Base-by-base conservation (phyloP, 2,888 invertebrate species). In the Yponomeuta malinellus region DNA sequence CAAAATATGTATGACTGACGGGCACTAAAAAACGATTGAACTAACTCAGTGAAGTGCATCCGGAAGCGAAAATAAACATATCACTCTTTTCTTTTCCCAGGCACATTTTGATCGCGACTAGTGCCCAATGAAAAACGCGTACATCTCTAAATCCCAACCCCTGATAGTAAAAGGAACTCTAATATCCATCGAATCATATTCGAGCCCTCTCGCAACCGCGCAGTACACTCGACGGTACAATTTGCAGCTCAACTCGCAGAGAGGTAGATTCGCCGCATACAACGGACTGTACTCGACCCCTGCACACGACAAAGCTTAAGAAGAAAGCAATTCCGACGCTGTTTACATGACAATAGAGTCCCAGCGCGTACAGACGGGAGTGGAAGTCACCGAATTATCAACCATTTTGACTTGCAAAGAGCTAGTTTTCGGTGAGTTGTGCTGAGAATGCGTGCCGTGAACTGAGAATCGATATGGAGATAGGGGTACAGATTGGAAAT, bases 301-400 rank as follows among this genome's bases (percentile, higher is more conserved):
- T 48, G 10, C 63, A 70, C 37, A n/a, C 70, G 29, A 70, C 63
- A 70, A 70, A 70, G 70, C 37, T 4, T 48, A 3, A 65, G 48
- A 12, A 65, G 63, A 73, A 73, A 69, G 77, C 79, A 77, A 79
- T 78, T 77, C 77, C 74, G 73, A 6, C 73, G 76, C 75, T 79
- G 69, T 79, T 79, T 78, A 74, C 79, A 79, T 79, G 75, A 79
- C 79, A 79, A 79, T 79, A 72, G 79, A 73, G 69, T 31, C 15
- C 69, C 33, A 48, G 68, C 23, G 10, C 68, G 43, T 37, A 15
- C 52, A 59, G 52, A 15, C 52, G 15, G 1, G 12, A 15, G 15
- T 15, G 15, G 15, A 59, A 59, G 52, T 59, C 43, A 8, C 43
- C 43, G 8, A 43, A 43, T 43, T 43, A 43, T 43, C 43, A 43